A percentile compares a stretch with the other conserved stretches of the same genome.
Evolutionary conservation across 2,113 vertebrate species (phyloP).

Genomic region (Symphodus melops): DNA sequence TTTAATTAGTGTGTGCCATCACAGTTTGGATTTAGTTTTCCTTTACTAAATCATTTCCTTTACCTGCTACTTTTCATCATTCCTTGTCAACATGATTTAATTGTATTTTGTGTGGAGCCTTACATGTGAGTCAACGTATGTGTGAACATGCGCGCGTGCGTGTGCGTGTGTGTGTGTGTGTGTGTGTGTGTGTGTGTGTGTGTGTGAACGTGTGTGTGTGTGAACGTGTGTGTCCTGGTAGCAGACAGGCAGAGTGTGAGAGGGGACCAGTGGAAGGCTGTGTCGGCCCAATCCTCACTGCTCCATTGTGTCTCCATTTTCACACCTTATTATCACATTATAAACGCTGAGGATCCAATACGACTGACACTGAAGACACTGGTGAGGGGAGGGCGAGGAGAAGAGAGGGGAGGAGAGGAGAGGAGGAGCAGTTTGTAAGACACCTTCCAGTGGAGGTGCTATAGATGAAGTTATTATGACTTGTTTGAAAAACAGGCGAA

Average conservation of each 20-base stretch:
- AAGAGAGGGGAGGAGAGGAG: not conserved
- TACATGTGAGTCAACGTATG: conserved; percentile 10
- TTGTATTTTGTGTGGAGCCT: conserved; percentile 11
- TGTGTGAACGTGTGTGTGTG: not conserved
- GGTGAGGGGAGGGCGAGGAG: not conserved
- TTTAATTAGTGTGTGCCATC: not conserved
- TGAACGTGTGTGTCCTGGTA: conserved; percentile 52
- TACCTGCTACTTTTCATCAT: not conserved
- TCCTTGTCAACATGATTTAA: conserved; percentile 4
- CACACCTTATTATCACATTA: conserved; percentile 89
- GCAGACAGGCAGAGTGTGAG: conserved; percentile 52
- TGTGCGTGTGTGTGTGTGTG: not conserved
- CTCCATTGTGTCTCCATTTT: conserved; percentile 85
- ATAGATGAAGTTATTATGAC: no score
- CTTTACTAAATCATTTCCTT: not conserved
- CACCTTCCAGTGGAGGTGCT: no score
- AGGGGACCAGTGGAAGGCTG: conserved; percentile 68
- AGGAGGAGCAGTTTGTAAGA: not conserved
- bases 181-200: conserved; percentile 41
- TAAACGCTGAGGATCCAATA: conserved; percentile 80
- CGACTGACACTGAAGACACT: conserved; percentile 76
- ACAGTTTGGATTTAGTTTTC: not conserved
- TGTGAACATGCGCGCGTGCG: not conserved
- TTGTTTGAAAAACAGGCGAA: no score
- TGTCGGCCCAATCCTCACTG: conserved; percentile 75